Base-by-base conservation (phyloP, 2,888 invertebrate species). In the Criorhina ranunculi region DNA sequence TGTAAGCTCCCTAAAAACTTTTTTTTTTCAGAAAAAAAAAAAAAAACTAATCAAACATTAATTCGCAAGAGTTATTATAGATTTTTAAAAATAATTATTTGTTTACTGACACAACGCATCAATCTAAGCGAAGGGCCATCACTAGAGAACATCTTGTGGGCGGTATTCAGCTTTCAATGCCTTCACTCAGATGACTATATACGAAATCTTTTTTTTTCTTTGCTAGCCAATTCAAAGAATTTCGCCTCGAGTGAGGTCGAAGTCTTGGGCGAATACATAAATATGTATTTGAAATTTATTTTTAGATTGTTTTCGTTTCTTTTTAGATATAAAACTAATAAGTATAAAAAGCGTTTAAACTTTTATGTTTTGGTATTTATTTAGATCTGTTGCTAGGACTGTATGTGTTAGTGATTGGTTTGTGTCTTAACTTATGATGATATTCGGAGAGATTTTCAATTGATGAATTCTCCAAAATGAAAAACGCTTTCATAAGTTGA, bases 241-340 rank as follows among this genome's bases (percentile, higher is more conserved):
- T 76, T 85, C 42, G 80, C 85, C 70, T 79, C 85, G 85, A 79
- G 64, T 66, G 85, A 80, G 85, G 75, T 85, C 80, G 70, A 46
- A 72, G 64, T 75, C 59, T 59, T 64, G 42, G 72, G 49, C 62
- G 67, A 78, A 78, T 78, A 70, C 37, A 70, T 51, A 49, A 55
- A 69, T 46, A 35, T 55, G 57, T 76, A 59, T 77, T 42, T 11
- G 46, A 42, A 40, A 15, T 33, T 57, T 83, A 85, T 85, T 76
- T 85, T 76, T 80, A 70, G 85, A 76, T 46, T 67, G 51, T 64
- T 80, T 75, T 85, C 80, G 79, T 46, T 76, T 80, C 53, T 17
- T 51, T 24, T 70, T 67, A 70, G 75, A 76, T 72, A 66, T 44
- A 70, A 70, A 60, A 60, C 57, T 53, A 72, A 59, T 69, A 60